Base-by-base conservation (phyloP, 1,140 invertebrate species). In the Thaumatotibia leucotreta region DNA sequence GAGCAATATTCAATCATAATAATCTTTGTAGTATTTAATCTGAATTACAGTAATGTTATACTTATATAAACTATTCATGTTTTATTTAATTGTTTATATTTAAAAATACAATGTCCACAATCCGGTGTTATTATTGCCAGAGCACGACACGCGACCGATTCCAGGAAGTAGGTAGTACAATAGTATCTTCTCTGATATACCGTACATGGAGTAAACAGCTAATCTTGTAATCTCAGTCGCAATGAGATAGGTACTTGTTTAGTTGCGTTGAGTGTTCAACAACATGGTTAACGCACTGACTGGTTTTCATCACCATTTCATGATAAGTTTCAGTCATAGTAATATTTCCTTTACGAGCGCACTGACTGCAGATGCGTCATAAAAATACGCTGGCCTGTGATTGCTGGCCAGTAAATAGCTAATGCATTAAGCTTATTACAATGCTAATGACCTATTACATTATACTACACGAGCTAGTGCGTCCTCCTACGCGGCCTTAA, bases 391-490 rank as follows among this genome's bases (percentile, higher is more conserved):
- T 20, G 8, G 17, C 39, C 14, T 20, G 20, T 45, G 4, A 20
- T 8, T 8, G 17, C 6, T 6, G 63, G 65, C 58, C 63, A 68
- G 62, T 70, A 67, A 69, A 71, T 67, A 35, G 61, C 52, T 32
- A 32, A 22, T 61, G 65, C 63, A 66, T 69, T 61, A 67, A 72
- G 65, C 67, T 69, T 35, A 31, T 72, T 68, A 69, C 35, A 69
- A 67, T 74, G 67, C 67, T 72, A 69, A 74, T 64, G 63, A 68
- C 67, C 35, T 62, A 62, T 62, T 62, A 62, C 61, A 61, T 61
- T 54, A 54, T 10, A 58, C 24, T 14, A 58, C 24, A 54, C 50
- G 23, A 5, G 4, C 49, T 2, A 3, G 22, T 23, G 23, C 49
- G 50, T 54, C 23, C 50, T 49, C 39, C 68, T 58, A 63, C 69